phyloP scores from a whole-genome alignment of 37 sponge, comb jelly and placozoan species.

The Agelas oroides region DNA sequence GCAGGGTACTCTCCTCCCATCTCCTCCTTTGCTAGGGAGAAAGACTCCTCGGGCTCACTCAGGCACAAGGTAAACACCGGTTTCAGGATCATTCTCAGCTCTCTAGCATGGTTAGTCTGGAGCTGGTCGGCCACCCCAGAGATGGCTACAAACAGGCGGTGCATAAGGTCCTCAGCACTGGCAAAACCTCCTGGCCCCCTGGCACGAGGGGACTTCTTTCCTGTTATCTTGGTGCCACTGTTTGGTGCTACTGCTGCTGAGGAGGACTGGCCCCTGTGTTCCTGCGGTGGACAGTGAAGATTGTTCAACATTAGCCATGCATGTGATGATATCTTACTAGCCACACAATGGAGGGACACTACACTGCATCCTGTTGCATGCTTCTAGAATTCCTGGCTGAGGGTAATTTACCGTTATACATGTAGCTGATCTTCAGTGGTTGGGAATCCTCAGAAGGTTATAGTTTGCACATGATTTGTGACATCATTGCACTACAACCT shows the following conservation, averaged over 20 bases:
- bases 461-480: too few species aligned
- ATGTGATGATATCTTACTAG: too few species aligned
- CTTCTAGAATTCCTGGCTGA: too few species aligned
- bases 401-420: too few species aligned
- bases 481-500: too few species aligned
- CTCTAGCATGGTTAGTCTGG: slow-evolving; percentile 81
- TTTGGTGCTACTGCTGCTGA: not conserved
- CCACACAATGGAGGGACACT: too few species aligned
- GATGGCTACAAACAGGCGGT: slow-evolving; percentile 80
- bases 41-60: slow-evolving; percentile 33
- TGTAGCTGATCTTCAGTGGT: too few species aligned
- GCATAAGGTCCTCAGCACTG: slow-evolving; percentile 68
- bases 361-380: too few species aligned
- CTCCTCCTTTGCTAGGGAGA: not conserved
- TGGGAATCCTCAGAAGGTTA: too few species aligned
- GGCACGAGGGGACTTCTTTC: not conserved
- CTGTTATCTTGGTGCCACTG: not conserved
- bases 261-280: too few species aligned
- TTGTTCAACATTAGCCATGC: too few species aligned
- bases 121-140: slow-evolving; percentile 89
- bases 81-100: slow-evolving; percentile 80
- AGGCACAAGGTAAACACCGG: slow-evolving; percentile 71
- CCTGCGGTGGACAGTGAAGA: too few species aligned
- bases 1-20: not conserved
- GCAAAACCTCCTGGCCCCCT: slow-evolving; percentile 63